Conservation (phyloP, 1,140 invertebrate genomes). For the Heliconius hewitsoni region DNA sequence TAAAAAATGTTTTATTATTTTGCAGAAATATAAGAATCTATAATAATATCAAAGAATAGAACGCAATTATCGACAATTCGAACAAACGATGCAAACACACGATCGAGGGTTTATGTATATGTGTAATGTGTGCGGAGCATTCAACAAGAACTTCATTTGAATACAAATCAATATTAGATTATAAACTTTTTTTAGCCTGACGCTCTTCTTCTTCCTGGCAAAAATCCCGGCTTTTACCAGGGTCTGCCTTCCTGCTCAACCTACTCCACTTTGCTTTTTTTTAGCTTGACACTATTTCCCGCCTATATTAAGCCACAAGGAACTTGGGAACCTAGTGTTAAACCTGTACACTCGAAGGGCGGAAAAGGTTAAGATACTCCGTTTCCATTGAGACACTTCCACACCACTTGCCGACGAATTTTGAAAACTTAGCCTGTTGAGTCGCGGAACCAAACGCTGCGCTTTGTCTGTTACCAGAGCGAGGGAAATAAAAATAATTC, state of each 20-base stretch:
- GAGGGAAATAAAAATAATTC: too few relatives aligned
- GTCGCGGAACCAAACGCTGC: too few relatives aligned
- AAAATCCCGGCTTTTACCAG: too few relatives aligned
- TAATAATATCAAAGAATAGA: background rate
- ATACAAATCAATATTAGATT: background rate
- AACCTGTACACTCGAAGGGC: too few relatives aligned
- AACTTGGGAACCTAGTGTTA: background rate
- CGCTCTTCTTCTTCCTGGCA: too few relatives aligned
- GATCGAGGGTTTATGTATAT: background rate
- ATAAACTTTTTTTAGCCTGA: background rate
- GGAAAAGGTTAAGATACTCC: too few relatives aligned
- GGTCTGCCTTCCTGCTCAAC: too few relatives aligned
- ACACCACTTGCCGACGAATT: too few relatives aligned
- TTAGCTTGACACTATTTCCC: background rate
- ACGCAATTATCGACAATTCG: slow-evolving; percentile 2
- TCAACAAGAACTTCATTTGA: background rate
- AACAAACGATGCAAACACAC: background rate
- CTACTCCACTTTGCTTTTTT: background rate
- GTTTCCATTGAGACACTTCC: too few relatives aligned
- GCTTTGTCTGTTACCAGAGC: too few relatives aligned
- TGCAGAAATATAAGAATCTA: background rate
- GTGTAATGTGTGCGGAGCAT: background rate
- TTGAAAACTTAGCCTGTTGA: too few relatives aligned
- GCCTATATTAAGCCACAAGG: background rate
- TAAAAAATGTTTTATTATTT: background rate